phyloP scores from a whole-genome alignment of 2,113 vertebrate genomes.

The Vimba vimba region DNA sequence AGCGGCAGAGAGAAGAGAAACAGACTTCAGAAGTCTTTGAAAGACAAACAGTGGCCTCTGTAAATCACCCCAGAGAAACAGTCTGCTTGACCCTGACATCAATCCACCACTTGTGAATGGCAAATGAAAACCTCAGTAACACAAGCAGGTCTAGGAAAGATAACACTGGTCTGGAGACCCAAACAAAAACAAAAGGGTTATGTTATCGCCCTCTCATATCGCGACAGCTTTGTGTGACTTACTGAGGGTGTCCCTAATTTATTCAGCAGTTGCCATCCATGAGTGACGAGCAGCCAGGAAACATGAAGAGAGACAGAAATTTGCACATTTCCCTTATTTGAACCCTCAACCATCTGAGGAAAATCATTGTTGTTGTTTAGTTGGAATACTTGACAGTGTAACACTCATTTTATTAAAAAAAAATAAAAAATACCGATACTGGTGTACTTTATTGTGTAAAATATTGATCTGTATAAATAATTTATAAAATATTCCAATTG shows the following conservation, averaged over 20 bases:
- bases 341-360: neutral
- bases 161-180: constrained; percentile 67
- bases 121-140: constrained; percentile 65
- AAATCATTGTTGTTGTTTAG: too few species aligned
- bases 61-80: constrained; percentile 30
- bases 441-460: neutral
- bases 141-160: constrained; percentile 64
- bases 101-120: constrained; percentile 56
- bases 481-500: neutral
- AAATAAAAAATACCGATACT: neutral
- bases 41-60: neutral
- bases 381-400: neutral
- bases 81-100: constrained; percentile 50
- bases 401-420: neutral
- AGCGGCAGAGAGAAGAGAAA: neutral
- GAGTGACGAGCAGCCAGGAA: neutral
- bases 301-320: neutral
- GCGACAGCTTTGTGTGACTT: constrained; percentile 60
- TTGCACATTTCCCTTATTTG: neutral
- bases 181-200: constrained; percentile 64
- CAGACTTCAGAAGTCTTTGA: constrained; percentile 15
- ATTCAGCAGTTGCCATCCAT: constrained; percentile 69
- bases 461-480: neutral
- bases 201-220: constrained; percentile 72
- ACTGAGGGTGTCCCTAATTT: constrained; percentile 69